Evolutionary conservation across 1,140 invertebrate species (phyloP), one percentile per base, ranked within the genome.

Genomic region (Ylistrum balloti): DNA sequence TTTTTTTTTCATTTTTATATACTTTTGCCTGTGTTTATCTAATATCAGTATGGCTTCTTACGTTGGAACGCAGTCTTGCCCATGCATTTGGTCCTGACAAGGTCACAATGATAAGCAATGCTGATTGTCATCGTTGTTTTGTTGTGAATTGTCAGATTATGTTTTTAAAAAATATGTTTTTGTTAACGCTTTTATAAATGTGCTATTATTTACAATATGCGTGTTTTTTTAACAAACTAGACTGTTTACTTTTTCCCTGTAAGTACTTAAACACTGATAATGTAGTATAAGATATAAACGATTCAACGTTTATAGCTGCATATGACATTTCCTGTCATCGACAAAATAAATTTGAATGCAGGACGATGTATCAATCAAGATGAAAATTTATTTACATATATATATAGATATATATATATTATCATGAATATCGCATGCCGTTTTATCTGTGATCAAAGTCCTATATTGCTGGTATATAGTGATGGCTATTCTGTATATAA

Each of bases 391-490:
- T 45, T 45, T 45, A 45, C 41, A 9, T 45, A 45, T 45, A 45
- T 45, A 9, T 13, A 38, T 17, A n/a, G n/a, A n/a, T n/a, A n/a
- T n/a, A n/a, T 45, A 17, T 45, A 45, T 45, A 45, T 15, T 45
- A 45, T 45, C 41, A 45, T 17, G 17, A 45, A 15, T 45, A 45
- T 17, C 41, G 56, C 56, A 74, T 74, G 56, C 56, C 28, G 56
- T 74, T 74, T n/a, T 74, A 74, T 74, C 56, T 74, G 56, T 74
- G 56, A 74, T 74, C 56, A 74, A 74, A 74, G 28, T 74, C n/a
- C 17, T 74, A 74, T 28, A 74, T 74, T 74, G 56, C 56, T 74
- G 56, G 22, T 74, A 74, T 74, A 28, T 74, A 28, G 5, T 74
- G n/a, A 74, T 28, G n/a, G n/a, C n/a, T n/a, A n/a, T n/a, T 3